phyloP scores from a whole-genome alignment of 1,140 invertebrate species.

The Venturia canescens region DNA sequence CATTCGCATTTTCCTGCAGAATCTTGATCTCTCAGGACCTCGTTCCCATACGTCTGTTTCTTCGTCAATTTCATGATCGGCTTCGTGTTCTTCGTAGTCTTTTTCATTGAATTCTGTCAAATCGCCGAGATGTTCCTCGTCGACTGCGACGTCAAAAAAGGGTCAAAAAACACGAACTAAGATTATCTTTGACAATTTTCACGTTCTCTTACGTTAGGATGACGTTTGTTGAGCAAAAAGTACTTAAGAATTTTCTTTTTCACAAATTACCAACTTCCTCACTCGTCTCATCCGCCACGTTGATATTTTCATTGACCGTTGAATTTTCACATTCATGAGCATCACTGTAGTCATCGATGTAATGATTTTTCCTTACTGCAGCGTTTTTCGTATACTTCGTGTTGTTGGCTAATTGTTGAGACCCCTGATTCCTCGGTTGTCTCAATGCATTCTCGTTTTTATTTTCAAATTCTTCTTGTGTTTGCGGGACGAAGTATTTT shows the following conservation, averaged over 20 bases:
- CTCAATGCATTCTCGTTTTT: slow-evolving; percentile 38
- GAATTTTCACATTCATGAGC: slow-evolving; percentile 49
- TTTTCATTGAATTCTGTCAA: too few species aligned
- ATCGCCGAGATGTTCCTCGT: too few species aligned
- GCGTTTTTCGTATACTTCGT: slow-evolving; percentile 35
- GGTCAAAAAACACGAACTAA: too few species aligned
- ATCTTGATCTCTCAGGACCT: too few species aligned
- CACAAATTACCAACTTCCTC: slow-evolving; percentile 49
- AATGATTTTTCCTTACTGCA: slow-evolving; percentile 51
- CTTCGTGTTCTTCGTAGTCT: too few species aligned
- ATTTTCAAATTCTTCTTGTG: slow-evolving; percentile 21
- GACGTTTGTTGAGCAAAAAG: too few species aligned
- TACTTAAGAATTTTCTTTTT: background rate
- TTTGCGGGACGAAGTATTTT: slow-evolving; percentile 44
- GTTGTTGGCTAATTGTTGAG: background rate
- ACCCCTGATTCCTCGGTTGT: slow-evolving; percentile 46
- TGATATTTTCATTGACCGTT: slow-evolving; percentile 54
- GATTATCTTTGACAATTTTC: too few species aligned
- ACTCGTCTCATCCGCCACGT: slow-evolving; percentile 58
- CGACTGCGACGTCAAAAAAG: too few species aligned
- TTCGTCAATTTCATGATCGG: too few species aligned
- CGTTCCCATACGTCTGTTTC: too few species aligned
- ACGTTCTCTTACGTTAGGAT: too few species aligned
- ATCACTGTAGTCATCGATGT: slow-evolving; percentile 50
- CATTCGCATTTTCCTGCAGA: too few species aligned